Evolutionary conservation across 2,797 vertebrate genomes (phyloP).

Genomic region (Alfaro cultratus): DNA sequence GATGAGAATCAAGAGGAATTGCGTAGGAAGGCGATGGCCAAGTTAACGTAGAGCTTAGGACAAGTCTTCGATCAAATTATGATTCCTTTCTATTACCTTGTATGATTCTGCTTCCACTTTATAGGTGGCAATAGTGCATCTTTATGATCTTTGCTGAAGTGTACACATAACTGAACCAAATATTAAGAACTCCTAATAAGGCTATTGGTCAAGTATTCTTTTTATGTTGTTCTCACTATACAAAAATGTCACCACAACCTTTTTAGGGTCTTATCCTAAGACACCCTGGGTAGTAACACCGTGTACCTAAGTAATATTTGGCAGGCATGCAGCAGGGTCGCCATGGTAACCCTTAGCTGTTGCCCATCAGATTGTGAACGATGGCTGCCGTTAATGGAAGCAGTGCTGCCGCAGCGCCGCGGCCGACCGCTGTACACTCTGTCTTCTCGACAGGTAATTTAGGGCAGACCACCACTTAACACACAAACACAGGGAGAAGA

Average conservation of each 20-base stretch:
- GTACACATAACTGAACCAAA: not conserved
- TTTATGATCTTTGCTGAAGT: not conserved
- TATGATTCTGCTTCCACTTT: not conserved
- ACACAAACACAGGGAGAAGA: slow-evolving; percentile 18
- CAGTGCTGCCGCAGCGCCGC: slow-evolving; percentile 31
- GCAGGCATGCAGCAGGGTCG: slow-evolving; percentile 34
- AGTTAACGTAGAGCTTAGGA: no score
- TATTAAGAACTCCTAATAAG: not conserved
- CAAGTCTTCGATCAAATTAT: not conserved
- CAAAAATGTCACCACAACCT: not conserved
- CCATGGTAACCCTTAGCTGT: slow-evolving; percentile 43
- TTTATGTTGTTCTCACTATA: not conserved
- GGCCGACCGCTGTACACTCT: slow-evolving; percentile 45
- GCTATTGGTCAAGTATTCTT: not conserved
- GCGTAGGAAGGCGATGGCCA: no score
- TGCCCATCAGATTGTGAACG: slow-evolving; percentile 66
- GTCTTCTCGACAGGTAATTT: slow-evolving; percentile 71
- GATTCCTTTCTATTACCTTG: not conserved
- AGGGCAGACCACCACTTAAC: slow-evolving; percentile 15
- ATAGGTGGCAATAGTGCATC: not conserved
- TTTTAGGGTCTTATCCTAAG: slow-evolving; percentile 14
- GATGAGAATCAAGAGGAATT: no score
- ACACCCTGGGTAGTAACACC: slow-evolving; percentile 22
- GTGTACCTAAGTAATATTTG: slow-evolving; percentile 47
- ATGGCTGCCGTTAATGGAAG: slow-evolving; percentile 59